Evolutionary conservation across 2,888 invertebrate species (phyloP), one percentile per base, ranked within the genome.

Genomic region (Lithosia quadra): DNA sequence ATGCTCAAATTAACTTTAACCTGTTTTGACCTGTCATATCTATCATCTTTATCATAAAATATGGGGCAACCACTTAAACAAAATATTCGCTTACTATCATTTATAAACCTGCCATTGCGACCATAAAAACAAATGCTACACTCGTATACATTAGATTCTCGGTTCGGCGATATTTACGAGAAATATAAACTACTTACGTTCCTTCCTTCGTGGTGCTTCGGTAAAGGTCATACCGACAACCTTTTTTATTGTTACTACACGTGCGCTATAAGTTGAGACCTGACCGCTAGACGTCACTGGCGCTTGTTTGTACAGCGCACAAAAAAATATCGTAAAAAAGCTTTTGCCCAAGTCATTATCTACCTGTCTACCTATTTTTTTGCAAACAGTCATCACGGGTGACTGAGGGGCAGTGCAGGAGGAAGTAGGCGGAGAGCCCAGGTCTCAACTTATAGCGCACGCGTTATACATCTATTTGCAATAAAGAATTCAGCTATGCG

Each of bases 121-220:
- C 55, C 61, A 68, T 75, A 75, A 73, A 75, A 77, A 62, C n/a
- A 39, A 73, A 80, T 69, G 68, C 67, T 71, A 59, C 63, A 62
- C 67, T 67, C 64, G n/a, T 73, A 67, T 63, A 73, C 62, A 70
- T 77, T 77, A 80, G 57, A 71, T 68, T 68, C 61, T 63, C 62
- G 66, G 65, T 71, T 63, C n/a, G 63, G 60, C 63, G 63, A 74
- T 80, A 80, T 79, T 80, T 80, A 80, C 73, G 80, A 80, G 66
- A 55, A 36, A 67, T 75, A 71, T 78, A 80, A 77, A 80, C 75
- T 72, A 77, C 75, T 73, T 72, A 68, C 61, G 49, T 69, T 65
- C 68, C 69, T 65, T 49, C 8, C 49, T 63, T 64, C 59, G 58
- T 11, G 58, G 65, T 73, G 73, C 72, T 61, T 70, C 63, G 53